Evolutionary conservation across 2,888 invertebrate species (phyloP).

Genomic region (Teleiodes luculella): DNA sequence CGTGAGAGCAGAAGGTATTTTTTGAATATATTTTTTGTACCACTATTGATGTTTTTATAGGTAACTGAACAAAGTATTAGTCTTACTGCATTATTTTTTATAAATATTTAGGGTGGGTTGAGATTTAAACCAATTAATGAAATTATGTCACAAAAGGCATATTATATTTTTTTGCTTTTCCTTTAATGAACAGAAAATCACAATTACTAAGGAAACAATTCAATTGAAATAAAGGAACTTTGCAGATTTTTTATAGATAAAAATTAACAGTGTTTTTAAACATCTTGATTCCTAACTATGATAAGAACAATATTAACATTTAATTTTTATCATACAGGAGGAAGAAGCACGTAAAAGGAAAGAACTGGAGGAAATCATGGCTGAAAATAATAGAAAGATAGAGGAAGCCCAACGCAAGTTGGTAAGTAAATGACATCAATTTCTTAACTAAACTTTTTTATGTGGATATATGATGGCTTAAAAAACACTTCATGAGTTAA

Average conservation of each 20-base stretch:
- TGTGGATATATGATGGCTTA: too few species aligned
- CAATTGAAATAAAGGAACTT: too few species aligned
- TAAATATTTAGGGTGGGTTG: not conserved
- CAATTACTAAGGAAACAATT: too few species aligned
- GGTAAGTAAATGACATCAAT: constrained; percentile 77
- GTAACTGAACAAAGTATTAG: not conserved
- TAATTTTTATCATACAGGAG: constrained; percentile 89
- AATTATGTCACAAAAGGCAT: not conserved
- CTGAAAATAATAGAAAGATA: constrained; percentile 98
- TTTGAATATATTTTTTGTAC: constrained; percentile 72
- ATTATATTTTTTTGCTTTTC: not conserved
- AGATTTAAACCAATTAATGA: not conserved
- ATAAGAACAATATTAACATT: constrained; percentile 52
- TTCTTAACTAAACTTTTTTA: too few species aligned
- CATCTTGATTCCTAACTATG: constrained; percentile 10
- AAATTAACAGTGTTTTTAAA: constrained; percentile 8
- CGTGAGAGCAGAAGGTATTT: constrained; percentile 75
- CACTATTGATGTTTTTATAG: constrained; percentile 19
- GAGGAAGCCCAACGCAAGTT: constrained; percentile 98
- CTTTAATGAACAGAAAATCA: not conserved
- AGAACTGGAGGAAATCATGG: constrained; percentile 97
- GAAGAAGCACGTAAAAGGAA: constrained; percentile 97
- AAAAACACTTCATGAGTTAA: too few species aligned
- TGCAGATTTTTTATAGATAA: not conserved
- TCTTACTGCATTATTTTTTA: not conserved